Percentiles rank a stretch among this genome's conserved stretches.
Evolutionary conservation across 2,797 vertebrate genomes (phyloP).

Genomic region (Arctocebus calabarensis): DNA sequence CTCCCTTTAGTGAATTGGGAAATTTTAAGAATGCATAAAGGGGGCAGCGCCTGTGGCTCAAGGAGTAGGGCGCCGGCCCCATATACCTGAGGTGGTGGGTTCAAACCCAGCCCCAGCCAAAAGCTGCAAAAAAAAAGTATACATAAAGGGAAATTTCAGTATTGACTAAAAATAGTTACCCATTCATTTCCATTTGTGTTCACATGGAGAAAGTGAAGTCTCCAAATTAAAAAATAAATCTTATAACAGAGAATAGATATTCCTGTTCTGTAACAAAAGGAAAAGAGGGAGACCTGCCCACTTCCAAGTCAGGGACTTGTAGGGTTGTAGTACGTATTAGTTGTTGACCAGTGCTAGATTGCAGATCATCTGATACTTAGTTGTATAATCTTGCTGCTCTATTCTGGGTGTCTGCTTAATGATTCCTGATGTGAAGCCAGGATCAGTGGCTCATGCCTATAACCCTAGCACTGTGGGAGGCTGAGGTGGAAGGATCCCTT

Average conservation of each 20-base stretch:
- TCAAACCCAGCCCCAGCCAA: too few species aligned
- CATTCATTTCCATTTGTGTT: not conserved
- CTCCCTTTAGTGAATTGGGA: not conserved
- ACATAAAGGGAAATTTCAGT: not conserved
- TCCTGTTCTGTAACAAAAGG: not conserved
- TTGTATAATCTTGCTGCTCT: not conserved
- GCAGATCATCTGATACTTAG: not conserved
- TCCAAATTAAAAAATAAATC: not conserved
- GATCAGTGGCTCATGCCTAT: too few species aligned
- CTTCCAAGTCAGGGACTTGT: not conserved
- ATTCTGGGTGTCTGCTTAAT: not conserved
- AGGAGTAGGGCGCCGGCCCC: too few species aligned
- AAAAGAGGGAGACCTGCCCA: not conserved
- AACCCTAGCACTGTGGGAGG: too few species aligned
- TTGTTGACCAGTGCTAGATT: not conserved
- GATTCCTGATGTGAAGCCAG: not conserved
- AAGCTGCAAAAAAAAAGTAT: not conserved
- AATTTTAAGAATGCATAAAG: slow-evolving; percentile 10
- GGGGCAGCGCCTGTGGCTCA: too few species aligned
- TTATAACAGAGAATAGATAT: not conserved
- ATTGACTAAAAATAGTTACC: not conserved
- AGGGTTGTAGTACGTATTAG: not conserved
- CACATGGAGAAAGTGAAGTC: not conserved
- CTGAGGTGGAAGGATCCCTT: too few species aligned
- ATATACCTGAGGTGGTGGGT: too few species aligned